These are phyloP conservation scores for Prunella fulvescens DNA, from an alignment of 2,113 vertebrate species.

Conservation along the genomic window DNA sequence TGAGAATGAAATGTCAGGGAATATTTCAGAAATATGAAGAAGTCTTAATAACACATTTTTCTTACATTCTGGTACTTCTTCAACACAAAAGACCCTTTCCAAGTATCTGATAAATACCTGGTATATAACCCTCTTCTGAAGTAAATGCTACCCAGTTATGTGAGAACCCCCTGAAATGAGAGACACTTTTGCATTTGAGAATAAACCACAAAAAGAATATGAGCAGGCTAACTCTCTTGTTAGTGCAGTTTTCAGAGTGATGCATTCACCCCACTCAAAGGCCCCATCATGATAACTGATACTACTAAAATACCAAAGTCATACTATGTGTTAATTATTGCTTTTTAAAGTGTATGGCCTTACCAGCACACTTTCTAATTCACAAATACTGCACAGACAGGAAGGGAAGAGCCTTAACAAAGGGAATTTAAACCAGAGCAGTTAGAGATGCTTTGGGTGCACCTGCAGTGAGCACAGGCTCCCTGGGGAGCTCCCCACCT, in stretches of 20 bases:
- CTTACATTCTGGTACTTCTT: background rate
- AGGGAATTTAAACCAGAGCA: background rate
- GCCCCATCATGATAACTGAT: background rate
- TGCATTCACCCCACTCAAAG: background rate
- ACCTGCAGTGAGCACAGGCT: background rate
- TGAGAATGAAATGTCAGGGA: background rate
- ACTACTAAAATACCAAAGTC: background rate
- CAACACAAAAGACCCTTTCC: background rate
- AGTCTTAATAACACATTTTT: background rate
- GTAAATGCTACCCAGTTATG: background rate
- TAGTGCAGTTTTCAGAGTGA: background rate
- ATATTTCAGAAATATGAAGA: background rate
- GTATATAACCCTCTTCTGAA: background rate
- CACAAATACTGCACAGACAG: background rate
- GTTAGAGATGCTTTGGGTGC: background rate
- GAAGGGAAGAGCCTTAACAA: background rate
- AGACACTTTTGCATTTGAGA: background rate
- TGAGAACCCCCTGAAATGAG: background rate
- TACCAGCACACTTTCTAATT: background rate
- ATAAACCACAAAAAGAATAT: background rate
- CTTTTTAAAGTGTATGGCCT: background rate
- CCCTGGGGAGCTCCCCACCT: conserved; percentile 65
- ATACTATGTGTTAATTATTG: background rate
- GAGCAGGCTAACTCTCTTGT: background rate
- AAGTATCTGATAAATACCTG: background rate